Percentiles rank a stretch among this genome's conserved stretches.
Conservation (phyloP, 2,888 invertebrate genomes). For the Leptodirus hochenwartii region DNA sequence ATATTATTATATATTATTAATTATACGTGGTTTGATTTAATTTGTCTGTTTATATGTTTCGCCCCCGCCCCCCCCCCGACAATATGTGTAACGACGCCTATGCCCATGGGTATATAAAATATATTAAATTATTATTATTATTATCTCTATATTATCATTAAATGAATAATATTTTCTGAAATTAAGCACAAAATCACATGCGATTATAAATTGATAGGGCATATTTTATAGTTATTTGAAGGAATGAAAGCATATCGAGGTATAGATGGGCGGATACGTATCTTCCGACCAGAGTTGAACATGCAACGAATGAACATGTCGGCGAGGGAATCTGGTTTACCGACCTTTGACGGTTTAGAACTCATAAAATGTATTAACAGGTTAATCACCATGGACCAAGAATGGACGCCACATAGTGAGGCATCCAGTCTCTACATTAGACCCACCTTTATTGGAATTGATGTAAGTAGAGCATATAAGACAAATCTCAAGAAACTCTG, state of each 20-base stretch:
- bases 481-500: too few relatives aligned
- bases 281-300: constrained; percentile 91
- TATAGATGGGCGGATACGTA: constrained; percentile 73
- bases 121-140: too few relatives aligned
- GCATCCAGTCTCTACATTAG: constrained; percentile 86
- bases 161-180: too few relatives aligned
- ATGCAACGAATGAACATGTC: constrained; percentile 84
- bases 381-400: constrained; percentile 79
- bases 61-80: too few relatives aligned
- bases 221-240: constrained; percentile 81
- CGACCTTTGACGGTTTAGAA: constrained; percentile 75
- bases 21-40: too few relatives aligned
- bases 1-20: too few relatives aligned
- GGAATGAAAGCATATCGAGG: constrained; percentile 96
- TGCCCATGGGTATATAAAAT: too few relatives aligned
- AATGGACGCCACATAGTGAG: constrained; percentile 92
- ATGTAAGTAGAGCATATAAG: constrained; percentile 70
- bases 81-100: too few relatives aligned
- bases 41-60: too few relatives aligned
- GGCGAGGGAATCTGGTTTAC: constrained; percentile 69
- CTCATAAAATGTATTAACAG: constrained; percentile 69
- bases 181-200: too few relatives aligned
- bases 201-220: too few relatives aligned
- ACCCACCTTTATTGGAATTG: constrained; percentile 91
- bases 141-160: too few relatives aligned